These are phyloP conservation scores for Melanchra persicariae DNA, from an alignment of 2,888 invertebrate genomes.

Conservation along the genomic window DNA sequence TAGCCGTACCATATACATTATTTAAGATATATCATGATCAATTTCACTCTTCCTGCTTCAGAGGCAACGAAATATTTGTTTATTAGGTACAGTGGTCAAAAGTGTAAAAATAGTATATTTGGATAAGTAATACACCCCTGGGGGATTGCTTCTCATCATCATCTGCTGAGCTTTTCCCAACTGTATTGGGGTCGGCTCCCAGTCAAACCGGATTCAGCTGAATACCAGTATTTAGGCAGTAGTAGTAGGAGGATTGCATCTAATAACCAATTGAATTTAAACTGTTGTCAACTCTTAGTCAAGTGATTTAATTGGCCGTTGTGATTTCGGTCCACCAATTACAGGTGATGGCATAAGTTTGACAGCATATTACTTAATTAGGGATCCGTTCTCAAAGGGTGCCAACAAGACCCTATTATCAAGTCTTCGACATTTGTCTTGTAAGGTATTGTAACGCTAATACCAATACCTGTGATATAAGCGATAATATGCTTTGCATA, in stretches of 20 bases:
- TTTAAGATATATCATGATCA: too few relatives aligned
- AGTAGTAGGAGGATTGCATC: background rate
- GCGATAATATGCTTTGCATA: background rate
- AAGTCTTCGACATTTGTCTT: constrained; percentile 3
- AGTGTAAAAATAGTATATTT: background rate
- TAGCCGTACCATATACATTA: too few relatives aligned
- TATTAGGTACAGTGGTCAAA: background rate
- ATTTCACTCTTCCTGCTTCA: background rate
- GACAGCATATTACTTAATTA: constrained; percentile 24
- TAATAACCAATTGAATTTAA: background rate
- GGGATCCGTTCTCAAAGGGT: constrained; percentile 15
- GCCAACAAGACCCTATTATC: constrained; percentile 2
- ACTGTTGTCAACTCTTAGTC: background rate
- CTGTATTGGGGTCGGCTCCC: too few relatives aligned
- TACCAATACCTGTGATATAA: background rate
- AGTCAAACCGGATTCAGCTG: too few relatives aligned
- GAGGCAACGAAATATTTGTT: background rate
- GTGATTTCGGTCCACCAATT: constrained; percentile 21
- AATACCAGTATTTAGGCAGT: too few relatives aligned
- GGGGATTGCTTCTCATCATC: too few relatives aligned
- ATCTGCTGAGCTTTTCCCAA: too few relatives aligned
- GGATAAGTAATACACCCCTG: too few relatives aligned
- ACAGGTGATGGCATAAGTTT: constrained; percentile 25
- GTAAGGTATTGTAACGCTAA: background rate
- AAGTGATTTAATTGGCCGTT: constrained; percentile 9